phyloP scores from a whole-genome alignment of 2,888 invertebrate genomes.

The Rhorus exstirpatorius region DNA sequence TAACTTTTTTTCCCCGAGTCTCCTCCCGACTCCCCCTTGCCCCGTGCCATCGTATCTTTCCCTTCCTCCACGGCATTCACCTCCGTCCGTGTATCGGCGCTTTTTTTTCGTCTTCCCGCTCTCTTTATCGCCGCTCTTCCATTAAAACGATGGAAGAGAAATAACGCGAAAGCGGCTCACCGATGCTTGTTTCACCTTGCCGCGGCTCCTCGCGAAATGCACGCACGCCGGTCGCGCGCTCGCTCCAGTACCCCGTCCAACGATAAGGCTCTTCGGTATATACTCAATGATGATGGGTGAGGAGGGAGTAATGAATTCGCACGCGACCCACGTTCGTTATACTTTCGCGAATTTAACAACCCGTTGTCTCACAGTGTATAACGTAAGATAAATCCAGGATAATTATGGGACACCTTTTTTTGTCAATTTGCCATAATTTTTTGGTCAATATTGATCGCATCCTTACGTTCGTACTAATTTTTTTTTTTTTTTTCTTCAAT shows the following conservation, averaged over 20 bases:
- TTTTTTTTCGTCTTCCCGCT: slow-evolving; percentile 64
- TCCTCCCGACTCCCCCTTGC: slow-evolving; percentile 41
- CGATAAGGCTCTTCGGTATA: slow-evolving; percentile 9
- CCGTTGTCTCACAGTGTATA: slow-evolving; percentile 12
- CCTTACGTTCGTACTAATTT: too few relatives aligned
- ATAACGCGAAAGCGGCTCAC: slow-evolving; percentile 66
- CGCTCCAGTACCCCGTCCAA: slow-evolving; percentile 4
- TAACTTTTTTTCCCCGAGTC: slow-evolving; percentile 77
- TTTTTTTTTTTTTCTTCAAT: too few relatives aligned
- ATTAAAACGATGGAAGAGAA: slow-evolving; percentile 68
- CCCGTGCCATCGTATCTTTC: slow-evolving; percentile 54
- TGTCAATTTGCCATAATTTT: neutral
- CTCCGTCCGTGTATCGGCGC: slow-evolving; percentile 67
- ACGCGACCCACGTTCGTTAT: slow-evolving; percentile 45
- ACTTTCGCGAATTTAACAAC: slow-evolving; percentile 67
- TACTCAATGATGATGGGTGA: neutral
- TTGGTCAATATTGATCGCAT: too few relatives aligned
- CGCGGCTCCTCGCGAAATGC: slow-evolving; percentile 18
- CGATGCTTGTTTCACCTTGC: slow-evolving; percentile 45
- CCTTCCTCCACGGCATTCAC: slow-evolving; percentile 51
- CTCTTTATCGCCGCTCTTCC: slow-evolving; percentile 68
- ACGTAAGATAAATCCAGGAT: slow-evolving; percentile 5
- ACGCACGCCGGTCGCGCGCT: slow-evolving; percentile 17
- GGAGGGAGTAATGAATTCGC: slow-evolving; percentile 22
- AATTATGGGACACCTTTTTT: neutral